Conservation (phyloP, 1,140 invertebrate genomes). For the Nebria ingens region DNA sequence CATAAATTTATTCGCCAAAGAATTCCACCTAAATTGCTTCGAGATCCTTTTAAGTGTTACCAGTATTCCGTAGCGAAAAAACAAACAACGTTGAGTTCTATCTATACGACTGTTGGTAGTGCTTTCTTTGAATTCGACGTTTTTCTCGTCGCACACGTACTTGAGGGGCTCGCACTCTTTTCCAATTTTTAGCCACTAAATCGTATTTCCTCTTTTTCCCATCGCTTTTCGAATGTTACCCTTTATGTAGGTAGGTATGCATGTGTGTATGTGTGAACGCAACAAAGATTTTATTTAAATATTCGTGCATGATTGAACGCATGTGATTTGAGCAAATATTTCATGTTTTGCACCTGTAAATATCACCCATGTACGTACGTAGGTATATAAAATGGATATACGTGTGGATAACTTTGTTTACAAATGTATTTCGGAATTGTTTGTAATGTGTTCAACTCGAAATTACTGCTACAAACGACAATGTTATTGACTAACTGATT, state of each 20-base stretch:
- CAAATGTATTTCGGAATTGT: too few relatives aligned
- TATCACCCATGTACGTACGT: neutral
- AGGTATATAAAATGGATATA: neutral
- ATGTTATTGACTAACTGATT: too few relatives aligned
- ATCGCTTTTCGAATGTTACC: neutral
- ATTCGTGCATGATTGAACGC: slow-evolving; percentile 6
- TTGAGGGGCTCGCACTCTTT: neutral
- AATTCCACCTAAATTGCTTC: neutral
- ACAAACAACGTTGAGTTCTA: neutral
- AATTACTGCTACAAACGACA: too few relatives aligned
- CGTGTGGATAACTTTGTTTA: too few relatives aligned
- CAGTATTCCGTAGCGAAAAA: neutral
- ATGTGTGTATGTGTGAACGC: too few relatives aligned
- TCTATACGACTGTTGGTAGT: neutral
- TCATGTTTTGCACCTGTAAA: neutral
- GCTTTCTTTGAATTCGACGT: neutral
- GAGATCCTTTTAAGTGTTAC: slow-evolving; percentile 6
- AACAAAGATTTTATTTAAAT: slow-evolving; percentile 8
- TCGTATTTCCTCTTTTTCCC: neutral
- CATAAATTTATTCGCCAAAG: slow-evolving; percentile 1
- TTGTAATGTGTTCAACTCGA: too few relatives aligned
- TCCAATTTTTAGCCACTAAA: slow-evolving; percentile 3
- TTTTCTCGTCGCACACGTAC: neutral
- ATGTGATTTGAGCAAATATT: slow-evolving; percentile 2
- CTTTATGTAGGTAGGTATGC: too few relatives aligned